Base-by-base conservation (phyloP, 1,140 invertebrate genomes). In the Choristoneura fumiferana region DNA sequence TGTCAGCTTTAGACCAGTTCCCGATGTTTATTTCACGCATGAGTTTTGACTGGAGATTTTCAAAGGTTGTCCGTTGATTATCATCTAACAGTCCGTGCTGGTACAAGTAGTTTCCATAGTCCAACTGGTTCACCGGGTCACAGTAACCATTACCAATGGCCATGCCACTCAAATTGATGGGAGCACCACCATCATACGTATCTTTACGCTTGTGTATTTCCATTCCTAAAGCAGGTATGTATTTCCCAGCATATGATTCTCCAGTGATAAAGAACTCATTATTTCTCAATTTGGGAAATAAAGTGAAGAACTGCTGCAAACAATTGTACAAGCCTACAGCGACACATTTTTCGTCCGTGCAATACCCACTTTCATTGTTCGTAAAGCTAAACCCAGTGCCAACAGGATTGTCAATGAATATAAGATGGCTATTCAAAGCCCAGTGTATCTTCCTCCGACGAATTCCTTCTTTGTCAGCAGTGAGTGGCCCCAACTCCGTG, bases 241-340 rank as follows among this genome's bases (percentile, higher is more conserved):
- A 96, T 74, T 94, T 94, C n/a, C 96, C 96, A 10, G 92, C 96
- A 84, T 96, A 97, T 2, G 95, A 96, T 87, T 97, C 96, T 9
- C 96, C 96, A 53, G 93, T 92, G 0, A 97, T 91, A 76, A 91
- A 95, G 65, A 96, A 95, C 8, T 93, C 90, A 84, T 94, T 95
- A 0, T 76, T 67, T 67, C 90, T 90, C n/a, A 94, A 82, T 43
- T 94, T 81, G 0, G 93, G 93, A 71, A 95, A 96, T 9, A 96
- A 60, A 18, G 88, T 81, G 68, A 94, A 95, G 69, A 95, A 95
- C 72, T 96, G 94, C 4, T 90, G 68, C 10, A 95, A 59, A 10
- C 90, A 91, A 14, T 67, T 82, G 60, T 94, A 92, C 0, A 95
- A 65, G 71, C 94, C 91, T 45, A 83, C 65, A 0, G 92, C 94